These are phyloP conservation scores for Sylvietta virens DNA, from an alignment of 2,113 vertebrate species.

Conservation along the genomic window DNA sequence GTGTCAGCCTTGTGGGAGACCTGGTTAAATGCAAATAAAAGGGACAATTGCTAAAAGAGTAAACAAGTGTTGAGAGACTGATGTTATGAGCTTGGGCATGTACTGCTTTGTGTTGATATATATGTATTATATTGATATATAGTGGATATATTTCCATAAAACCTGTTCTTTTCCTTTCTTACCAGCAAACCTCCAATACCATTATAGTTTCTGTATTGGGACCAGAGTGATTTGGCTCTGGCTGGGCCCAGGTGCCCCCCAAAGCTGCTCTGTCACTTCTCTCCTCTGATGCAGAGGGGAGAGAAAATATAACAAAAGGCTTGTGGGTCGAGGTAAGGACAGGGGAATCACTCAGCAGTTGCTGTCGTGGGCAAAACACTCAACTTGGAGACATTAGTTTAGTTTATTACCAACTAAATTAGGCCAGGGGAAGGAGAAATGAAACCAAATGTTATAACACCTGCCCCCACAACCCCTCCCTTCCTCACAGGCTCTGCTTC, in stretches of 20 bases:
- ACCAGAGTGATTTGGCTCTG: background rate
- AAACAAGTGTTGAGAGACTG: background rate
- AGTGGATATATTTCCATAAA: background rate
- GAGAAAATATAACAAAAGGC: background rate
- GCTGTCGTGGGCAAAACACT: background rate
- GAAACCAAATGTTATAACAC: background rate
- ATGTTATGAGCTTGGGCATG: background rate
- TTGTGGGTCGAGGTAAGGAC: fast-evolving
- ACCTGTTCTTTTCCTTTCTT: background rate
- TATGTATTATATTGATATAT: background rate
- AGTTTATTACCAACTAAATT: background rate
- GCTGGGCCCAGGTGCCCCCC: background rate
- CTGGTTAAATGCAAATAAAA: background rate
- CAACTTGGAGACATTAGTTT: background rate
- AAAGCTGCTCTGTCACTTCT: background rate
- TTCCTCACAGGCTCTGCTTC: background rate
- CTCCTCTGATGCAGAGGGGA: background rate
- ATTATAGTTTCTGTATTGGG: background rate
- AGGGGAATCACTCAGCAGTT: background rate
- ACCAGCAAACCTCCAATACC: background rate
- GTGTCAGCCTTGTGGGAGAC: background rate
- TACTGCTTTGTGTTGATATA: background rate
- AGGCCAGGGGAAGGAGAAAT: background rate
- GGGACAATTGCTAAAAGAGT: background rate
- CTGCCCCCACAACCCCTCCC: background rate